Percentiles rank a stretch among this genome's conserved stretches.
phyloP scores from a whole-genome alignment of 2,113 vertebrate species.

The Megaleporinus macrocephalus region DNA sequence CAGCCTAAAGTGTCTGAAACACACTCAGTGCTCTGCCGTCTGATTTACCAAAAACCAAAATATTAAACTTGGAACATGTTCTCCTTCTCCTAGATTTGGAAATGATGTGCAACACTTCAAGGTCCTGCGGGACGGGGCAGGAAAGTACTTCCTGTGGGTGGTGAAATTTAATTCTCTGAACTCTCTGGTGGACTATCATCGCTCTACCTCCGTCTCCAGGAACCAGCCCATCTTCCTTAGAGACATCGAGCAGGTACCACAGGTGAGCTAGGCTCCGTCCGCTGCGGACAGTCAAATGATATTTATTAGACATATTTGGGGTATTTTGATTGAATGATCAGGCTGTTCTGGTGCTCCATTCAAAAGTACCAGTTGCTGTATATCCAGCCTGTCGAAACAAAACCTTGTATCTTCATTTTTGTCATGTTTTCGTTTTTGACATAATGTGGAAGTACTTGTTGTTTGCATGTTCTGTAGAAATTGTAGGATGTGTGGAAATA shows the following conservation, averaged over 20 bases:
- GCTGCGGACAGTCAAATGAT: not conserved
- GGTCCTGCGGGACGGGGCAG: constrained; percentile 85
- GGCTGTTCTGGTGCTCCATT: too few species aligned
- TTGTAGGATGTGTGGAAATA: too few species aligned
- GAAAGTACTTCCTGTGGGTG: constrained; percentile 91
- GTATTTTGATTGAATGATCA: too few species aligned
- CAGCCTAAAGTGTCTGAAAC: not conserved
- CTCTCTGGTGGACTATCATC: constrained; percentile 88
- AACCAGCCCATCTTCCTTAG: constrained; percentile 90
- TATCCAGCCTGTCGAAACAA: too few species aligned
- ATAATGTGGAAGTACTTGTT: too few species aligned
- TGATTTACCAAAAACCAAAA: not conserved
- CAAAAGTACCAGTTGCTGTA: too few species aligned
- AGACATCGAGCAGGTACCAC: constrained; percentile 88
- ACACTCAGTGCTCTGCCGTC: not conserved
- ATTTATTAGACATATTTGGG: too few species aligned
- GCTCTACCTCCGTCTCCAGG: constrained; percentile 86
- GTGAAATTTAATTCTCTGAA: constrained; percentile 92
- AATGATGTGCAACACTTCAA: constrained; percentile 90
- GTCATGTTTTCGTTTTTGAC: too few species aligned
- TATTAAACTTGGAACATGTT: not conserved
- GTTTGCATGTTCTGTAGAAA: too few species aligned
- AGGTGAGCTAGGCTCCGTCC: constrained; percentile 68
- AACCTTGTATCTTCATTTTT: too few species aligned
- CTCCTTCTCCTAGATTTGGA: constrained; percentile 75